Conservation (phyloP, 2,888 invertebrate genomes). For the Cabera pusaria region DNA sequence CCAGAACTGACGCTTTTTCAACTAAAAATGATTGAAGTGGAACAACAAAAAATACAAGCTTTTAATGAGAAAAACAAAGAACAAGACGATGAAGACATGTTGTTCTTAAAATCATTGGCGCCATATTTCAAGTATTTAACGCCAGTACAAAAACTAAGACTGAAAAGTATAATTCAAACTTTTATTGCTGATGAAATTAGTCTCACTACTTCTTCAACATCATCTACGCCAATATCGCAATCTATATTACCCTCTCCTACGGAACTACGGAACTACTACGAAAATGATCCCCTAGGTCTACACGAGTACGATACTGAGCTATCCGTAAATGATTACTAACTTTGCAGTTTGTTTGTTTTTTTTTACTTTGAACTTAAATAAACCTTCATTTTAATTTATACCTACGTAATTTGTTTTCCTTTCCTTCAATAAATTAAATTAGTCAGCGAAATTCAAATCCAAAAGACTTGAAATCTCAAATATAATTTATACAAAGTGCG, state of each 20-base stretch:
- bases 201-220: slow-evolving; percentile 14
- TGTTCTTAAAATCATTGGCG: slow-evolving; percentile 22
- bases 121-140: slow-evolving; percentile 21
- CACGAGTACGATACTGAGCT: slow-evolving; percentile 22
- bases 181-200: slow-evolving; percentile 20
- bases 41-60: too few species aligned
- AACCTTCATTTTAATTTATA: too few species aligned
- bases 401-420: slow-evolving; percentile 19
- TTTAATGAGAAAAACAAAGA: too few species aligned
- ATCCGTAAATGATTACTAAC: slow-evolving; percentile 20
- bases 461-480: slow-evolving; percentile 23
- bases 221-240: slow-evolving; percentile 18
- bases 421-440: slow-evolving; percentile 23
- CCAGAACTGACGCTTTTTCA: too few species aligned
- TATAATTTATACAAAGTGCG: slow-evolving; percentile 20
- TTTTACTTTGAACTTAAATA: slow-evolving; percentile 23
- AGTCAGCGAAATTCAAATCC: slow-evolving; percentile 21
- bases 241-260: slow-evolving; percentile 21
- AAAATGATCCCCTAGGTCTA: slow-evolving; percentile 16
- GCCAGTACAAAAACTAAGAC: slow-evolving; percentile 22
- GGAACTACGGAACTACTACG: slow-evolving; percentile 22
- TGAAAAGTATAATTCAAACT: slow-evolving; percentile 18
- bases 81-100: slow-evolving; percentile 17
- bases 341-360: slow-evolving; percentile 23
- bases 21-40: too few species aligned